phyloP scores from a whole-genome alignment of 2,113 vertebrate genomes.

The Poicephalus meyeri region DNA sequence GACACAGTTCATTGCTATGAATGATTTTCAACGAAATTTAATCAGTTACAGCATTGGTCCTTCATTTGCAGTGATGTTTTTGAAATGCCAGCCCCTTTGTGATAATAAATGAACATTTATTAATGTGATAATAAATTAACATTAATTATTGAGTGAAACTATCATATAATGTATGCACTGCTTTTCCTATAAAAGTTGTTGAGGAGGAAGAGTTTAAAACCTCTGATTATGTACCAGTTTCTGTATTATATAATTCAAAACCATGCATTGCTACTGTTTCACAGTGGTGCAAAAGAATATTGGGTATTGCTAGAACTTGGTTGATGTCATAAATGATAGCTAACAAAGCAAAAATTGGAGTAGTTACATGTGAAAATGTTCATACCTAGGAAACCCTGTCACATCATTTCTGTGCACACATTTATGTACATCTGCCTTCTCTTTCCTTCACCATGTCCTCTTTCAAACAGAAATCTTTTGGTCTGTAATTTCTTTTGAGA shows the following conservation, averaged over 20 bases:
- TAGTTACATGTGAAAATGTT: background rate
- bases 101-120: background rate
- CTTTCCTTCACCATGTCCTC: background rate
- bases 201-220: background rate
- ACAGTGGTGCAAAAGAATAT: background rate
- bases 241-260: background rate
- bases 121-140: background rate
- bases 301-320: background rate
- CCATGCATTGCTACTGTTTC: rapidly evolving
- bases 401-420: background rate
- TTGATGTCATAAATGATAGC: background rate
- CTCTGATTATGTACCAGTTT: background rate
- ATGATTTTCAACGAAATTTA: background rate
- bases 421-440: background rate
- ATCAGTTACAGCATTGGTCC: background rate
- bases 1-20: too few species aligned
- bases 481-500: background rate
- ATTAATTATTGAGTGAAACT: background rate
- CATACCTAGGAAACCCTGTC: background rate
- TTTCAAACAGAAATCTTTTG: background rate
- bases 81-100: background rate
- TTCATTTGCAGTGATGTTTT: background rate
- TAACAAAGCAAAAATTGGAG: background rate
- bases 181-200: background rate
- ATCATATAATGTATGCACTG: background rate